Evolutionary conservation across 2,888 invertebrate genomes (phyloP), one percentile per base, ranked within the genome.

Genomic region (Morpho helenor): DNA sequence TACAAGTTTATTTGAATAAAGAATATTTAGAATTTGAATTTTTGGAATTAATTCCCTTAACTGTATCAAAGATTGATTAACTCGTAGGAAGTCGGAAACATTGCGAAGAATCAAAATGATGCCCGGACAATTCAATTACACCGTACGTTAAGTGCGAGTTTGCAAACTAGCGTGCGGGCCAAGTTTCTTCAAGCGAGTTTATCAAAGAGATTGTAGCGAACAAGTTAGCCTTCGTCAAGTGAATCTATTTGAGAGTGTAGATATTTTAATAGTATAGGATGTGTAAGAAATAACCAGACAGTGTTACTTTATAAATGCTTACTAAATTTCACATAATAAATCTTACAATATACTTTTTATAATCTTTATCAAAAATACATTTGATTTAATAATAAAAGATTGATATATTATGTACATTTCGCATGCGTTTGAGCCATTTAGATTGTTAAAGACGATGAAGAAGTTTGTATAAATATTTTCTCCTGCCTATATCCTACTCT

Each of bases 81-180:
- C 48, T 48, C 40, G 40, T 46, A 48, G 9, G 42, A 54, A 47
- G 44, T 49, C 55, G 43, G 40, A 44, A 55, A 44, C 39, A 16
- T 49, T 44, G 40, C 55, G 48, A 79, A 81, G 80, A 81, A 82
- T 80, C 78, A 76, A 84, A 85, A 84, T 79, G 83, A 85, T 85
- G 87, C 81, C 80, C 76, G 78, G 84, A 82, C 82, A 80, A 87
- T 88, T 86, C 84, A 89, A 88, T 88, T 88, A 87, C 80, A 80
- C 68, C 77, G 75, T 76, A 82, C 78, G 83, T 79, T 84, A 83
- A 87, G 84, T 84, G 83, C 79, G 84, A 86, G 84, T 86, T 87
- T 78, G 78, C 83, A 81, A 84, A 84, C 85, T 80, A 76, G 76
- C 82, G 79, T 75, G 76, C 79, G 72, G 78, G 68, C 71, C 79